phyloP scores from a whole-genome alignment of 2,797 vertebrate genomes.

The Danio aesculapii region DNA sequence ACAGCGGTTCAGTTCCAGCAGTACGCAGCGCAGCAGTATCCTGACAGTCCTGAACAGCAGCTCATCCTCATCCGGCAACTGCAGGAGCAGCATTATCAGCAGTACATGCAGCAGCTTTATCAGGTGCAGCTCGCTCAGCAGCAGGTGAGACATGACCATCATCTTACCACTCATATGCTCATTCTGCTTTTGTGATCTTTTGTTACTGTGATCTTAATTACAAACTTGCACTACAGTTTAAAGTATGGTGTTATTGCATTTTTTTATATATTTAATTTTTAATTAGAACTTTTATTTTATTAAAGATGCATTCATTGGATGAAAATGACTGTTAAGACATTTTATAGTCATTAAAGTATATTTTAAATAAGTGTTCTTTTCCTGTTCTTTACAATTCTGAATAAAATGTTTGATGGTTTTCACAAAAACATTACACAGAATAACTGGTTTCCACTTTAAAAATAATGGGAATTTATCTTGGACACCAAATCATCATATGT shows the following conservation, averaged over 20 bases:
- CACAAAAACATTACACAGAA: neutral
- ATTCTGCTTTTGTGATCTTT: neutral
- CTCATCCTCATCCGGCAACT: constrained; percentile 96
- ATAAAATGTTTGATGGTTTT: neutral
- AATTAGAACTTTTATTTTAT: neutral
- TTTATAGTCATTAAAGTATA: too few relatives aligned
- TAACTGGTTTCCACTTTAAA: neutral
- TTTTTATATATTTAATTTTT: too few relatives aligned
- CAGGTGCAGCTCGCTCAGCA: constrained; percentile 98
- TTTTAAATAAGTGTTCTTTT: too few relatives aligned
- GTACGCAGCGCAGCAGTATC: constrained; percentile 98
- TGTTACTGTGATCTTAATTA: neutral
- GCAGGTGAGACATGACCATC: constrained; percentile 81
- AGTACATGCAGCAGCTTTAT: constrained; percentile 99
- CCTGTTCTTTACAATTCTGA: neutral
- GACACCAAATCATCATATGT: neutral
- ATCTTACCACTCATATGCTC: neutral
- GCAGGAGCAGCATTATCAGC: constrained; percentile 99
- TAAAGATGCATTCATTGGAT: neutral
- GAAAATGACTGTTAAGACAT: too few relatives aligned
- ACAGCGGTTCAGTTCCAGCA: constrained; percentile 99
- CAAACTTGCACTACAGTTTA: neutral
- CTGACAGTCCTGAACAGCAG: constrained; percentile 95
- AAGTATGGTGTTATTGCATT: neutral
- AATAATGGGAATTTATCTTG: neutral